phyloP scores from a whole-genome alignment of 1,140 invertebrate genomes.

The Ceratosolen solmsi region DNA sequence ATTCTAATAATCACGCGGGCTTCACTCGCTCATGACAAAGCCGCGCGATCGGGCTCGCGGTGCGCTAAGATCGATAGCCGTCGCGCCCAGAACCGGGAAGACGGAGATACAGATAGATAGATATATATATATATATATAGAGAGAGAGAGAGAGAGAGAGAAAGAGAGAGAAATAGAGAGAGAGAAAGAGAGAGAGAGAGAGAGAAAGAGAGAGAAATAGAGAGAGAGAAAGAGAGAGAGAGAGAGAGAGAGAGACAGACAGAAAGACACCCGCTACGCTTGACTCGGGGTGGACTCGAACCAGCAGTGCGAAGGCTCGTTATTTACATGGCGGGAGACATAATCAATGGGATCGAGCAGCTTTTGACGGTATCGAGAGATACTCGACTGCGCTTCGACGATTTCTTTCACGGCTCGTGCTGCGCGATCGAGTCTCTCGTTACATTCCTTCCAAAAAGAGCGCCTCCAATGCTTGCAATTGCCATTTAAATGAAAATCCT shows the following conservation, averaged over 20 bases:
- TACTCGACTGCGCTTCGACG: neutral
- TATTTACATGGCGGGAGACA: conserved; percentile 47
- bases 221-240: no score
- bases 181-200: conserved; percentile 5
- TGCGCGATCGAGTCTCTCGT: neutral
- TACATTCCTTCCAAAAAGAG: neutral
- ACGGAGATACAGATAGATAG: conserved; percentile 54
- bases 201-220: neutral
- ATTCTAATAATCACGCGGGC: conserved; percentile 17
- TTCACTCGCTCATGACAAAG: neutral
- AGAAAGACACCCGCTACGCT: no score
- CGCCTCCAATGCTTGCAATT: neutral
- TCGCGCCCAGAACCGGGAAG: conserved; percentile 51
- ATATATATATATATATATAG: neutral
- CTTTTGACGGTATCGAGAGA: neutral
- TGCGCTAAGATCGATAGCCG: conserved; percentile 45
- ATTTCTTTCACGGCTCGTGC: neutral
- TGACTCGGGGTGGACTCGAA: no score
- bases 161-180: conserved; percentile 45
- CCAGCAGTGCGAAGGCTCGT: neutral
- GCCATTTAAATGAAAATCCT: neutral
- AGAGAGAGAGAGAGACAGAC: no score
- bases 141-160: neutral
- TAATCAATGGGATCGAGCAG: neutral
- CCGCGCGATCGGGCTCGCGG: conserved; percentile 7